Percentiles rank a stretch among this genome's conserved stretches.
Evolutionary conservation across 2,113 vertebrate genomes (phyloP).

Genomic region (Thinocorus orbignyianus): DNA sequence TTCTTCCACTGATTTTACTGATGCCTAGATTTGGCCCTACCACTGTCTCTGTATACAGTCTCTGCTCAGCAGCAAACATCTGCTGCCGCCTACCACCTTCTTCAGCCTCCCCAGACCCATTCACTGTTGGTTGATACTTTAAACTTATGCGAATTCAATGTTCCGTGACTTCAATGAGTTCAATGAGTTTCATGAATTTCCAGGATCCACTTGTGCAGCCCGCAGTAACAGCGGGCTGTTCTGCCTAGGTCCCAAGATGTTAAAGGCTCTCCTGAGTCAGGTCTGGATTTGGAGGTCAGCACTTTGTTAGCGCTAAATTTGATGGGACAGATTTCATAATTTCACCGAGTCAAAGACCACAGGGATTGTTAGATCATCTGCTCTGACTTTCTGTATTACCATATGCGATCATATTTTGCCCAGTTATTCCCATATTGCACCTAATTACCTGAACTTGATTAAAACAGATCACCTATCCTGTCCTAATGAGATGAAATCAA

Average conservation of each 20-base stretch:
- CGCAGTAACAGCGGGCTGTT: background rate
- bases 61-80: background rate
- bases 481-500: background rate
- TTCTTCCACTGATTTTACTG: background rate
- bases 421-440: constrained; percentile 30
- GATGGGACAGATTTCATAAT: background rate
- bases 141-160: background rate
- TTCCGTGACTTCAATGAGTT: background rate
- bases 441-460: constrained; percentile 49
- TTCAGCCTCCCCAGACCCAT: background rate
- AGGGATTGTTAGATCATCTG: constrained; percentile 27
- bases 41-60: background rate
- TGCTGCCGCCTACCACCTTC: background rate
- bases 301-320: background rate
- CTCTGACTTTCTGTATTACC: constrained; percentile 5
- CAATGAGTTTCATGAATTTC: background rate
- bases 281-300: background rate
- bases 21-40: background rate
- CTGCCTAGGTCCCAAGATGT: background rate
- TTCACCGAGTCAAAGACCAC: background rate
- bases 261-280: background rate
- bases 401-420: constrained; percentile 28
- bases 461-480: constrained; percentile 30
- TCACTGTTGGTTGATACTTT: background rate
- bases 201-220: background rate